These are phyloP conservation scores for Drosophila sturtevanti DNA, from an alignment of 1,140 invertebrate genomes.

Conservation along the genomic window DNA sequence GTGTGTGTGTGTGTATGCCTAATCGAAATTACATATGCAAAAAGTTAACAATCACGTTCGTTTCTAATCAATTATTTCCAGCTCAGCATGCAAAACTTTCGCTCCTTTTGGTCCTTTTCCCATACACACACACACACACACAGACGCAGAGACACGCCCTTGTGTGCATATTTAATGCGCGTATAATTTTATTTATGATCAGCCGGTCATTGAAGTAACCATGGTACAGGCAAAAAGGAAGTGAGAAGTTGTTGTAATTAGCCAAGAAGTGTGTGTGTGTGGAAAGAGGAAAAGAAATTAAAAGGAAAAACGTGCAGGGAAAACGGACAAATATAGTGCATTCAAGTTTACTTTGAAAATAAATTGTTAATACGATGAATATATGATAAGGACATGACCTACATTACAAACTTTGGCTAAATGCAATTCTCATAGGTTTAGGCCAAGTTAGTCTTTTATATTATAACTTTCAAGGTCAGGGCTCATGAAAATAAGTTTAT, in stretches of 20 bases:
- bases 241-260: conserved; percentile 20
- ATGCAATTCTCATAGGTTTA: no score
- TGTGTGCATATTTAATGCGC: conserved; percentile 60
- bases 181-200: conserved; percentile 71
- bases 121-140: neutral
- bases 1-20: conserved; percentile 19
- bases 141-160: conserved; percentile 23
- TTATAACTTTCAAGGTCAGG: no score
- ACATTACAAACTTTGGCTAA: neutral
- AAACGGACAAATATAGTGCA: neutral
- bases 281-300: conserved; percentile 32
- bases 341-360: neutral
- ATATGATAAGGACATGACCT: neutral
- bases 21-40: conserved; percentile 79
- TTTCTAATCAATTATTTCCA: conserved; percentile 79
- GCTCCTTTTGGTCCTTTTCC: conserved; percentile 2
- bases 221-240: neutral
- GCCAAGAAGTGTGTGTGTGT: neutral
- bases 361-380: neutral
- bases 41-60: conserved; percentile 81
- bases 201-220: conserved; percentile 24
- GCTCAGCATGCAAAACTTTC: conserved; percentile 52
- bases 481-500: no score
- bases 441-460: no score
- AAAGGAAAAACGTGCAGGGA: conserved; percentile 23